Conservation (phyloP, 2,888 invertebrate genomes). For the Pammene fasciana region DNA sequence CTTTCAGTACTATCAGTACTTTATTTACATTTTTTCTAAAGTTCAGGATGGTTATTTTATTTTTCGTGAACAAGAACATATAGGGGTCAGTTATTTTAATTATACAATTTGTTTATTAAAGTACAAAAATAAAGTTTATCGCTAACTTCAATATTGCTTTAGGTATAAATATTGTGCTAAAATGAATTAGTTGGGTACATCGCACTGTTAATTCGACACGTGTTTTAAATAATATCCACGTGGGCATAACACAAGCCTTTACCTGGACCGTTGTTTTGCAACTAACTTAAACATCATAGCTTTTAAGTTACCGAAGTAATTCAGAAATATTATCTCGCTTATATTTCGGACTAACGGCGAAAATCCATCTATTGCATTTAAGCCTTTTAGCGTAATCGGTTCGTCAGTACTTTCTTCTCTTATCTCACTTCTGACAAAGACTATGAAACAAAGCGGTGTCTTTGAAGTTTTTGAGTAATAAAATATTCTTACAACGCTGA, state of each 20-base stretch:
- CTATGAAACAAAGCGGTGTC: constrained; percentile 55
- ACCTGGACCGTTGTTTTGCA: not conserved
- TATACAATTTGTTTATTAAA: too few relatives aligned
- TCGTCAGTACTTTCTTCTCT: constrained; percentile 47
- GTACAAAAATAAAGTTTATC: too few relatives aligned
- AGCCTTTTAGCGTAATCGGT: constrained; percentile 35
- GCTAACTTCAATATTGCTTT: too few relatives aligned
- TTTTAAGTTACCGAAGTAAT: constrained; percentile 21
- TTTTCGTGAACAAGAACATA: too few relatives aligned
- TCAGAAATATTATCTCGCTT: constrained; percentile 2
- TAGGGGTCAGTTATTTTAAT: too few relatives aligned
- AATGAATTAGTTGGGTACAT: too few relatives aligned
- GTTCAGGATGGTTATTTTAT: too few relatives aligned
- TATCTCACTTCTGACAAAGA: constrained; percentile 48
- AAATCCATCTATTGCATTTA: constrained; percentile 50
- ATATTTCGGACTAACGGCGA: constrained; percentile 15
- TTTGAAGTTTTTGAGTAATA: constrained; percentile 56
- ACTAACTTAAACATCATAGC: not conserved
- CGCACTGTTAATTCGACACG: too few relatives aligned
- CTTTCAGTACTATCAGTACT: too few relatives aligned
- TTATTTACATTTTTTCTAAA: too few relatives aligned
- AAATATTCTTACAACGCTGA: constrained; percentile 52
- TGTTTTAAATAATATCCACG: too few relatives aligned
- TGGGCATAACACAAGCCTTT: not conserved
- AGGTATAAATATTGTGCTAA: too few relatives aligned